Evolutionary conservation across 2,888 invertebrate genomes (phyloP).

Genomic region (Tinea pellionella): DNA sequence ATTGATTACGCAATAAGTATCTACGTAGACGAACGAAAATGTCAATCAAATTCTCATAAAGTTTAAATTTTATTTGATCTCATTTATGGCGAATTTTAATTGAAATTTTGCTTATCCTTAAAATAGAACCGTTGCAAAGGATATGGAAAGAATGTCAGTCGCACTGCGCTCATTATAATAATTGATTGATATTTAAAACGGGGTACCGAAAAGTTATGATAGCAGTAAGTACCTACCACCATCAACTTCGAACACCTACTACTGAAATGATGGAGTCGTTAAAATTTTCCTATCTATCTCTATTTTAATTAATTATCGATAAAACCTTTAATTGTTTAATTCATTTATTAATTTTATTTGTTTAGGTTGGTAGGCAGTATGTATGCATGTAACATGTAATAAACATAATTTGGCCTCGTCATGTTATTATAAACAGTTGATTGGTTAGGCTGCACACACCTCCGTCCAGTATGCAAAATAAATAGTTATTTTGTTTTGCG

Average conservation of each 20-base stretch:
- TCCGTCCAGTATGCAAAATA: conserved; percentile 12
- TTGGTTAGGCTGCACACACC: conserved; percentile 11
- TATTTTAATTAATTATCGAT: neutral
- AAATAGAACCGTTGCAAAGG: no score
- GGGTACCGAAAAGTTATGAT: no score
- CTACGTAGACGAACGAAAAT: neutral
- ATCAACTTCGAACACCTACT: no score
- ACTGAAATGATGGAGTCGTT: no score
- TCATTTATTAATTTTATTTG: no score
- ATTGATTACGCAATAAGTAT: neutral
- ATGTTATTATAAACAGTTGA: neutral
- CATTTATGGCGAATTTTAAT: no score
- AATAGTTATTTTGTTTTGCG: neutral
- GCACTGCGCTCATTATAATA: no score
- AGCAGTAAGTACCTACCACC: no score
- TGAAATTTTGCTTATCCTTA: no score
- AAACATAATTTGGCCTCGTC: neutral
- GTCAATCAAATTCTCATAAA: neutral
- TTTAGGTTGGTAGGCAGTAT: neutral
- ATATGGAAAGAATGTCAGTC: no score
- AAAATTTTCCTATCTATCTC: neutral
- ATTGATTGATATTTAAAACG: no score
- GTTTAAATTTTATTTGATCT: no score
- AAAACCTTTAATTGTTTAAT: neutral
- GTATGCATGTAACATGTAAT: neutral